A percentile compares a stretch with the other conserved stretches of the same genome.
phyloP scores from a whole-genome alignment of 37 sponge, comb jelly and placozoan species.

The Ephydatia muelleri region DNA sequence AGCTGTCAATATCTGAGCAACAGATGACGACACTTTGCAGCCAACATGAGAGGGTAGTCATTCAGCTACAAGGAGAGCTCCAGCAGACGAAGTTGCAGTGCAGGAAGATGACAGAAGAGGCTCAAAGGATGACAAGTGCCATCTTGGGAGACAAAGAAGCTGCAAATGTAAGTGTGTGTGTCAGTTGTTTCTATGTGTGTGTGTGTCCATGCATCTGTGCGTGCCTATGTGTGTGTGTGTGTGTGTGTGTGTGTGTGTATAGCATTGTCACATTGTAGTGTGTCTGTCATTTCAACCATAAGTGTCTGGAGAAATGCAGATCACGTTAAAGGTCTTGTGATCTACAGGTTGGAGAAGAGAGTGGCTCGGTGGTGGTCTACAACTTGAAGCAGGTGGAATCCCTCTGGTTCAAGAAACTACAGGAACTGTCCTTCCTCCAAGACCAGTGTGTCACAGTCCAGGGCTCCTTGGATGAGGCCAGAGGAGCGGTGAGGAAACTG shows the following conservation, averaged over 20 bases:
- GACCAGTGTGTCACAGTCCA: not conserved
- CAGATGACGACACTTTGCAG: not conserved
- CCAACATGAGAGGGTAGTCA: not conserved
- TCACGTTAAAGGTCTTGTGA: no score
- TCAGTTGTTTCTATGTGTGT: not conserved
- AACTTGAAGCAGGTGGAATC: slow-evolving; percentile 4
- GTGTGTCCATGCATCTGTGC: not conserved
- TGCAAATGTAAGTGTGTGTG: not conserved
- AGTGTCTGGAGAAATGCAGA: no score
- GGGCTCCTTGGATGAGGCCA: not conserved
- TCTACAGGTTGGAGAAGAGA: not conserved
- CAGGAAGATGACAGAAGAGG: not conserved
- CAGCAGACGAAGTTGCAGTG: slow-evolving; percentile 5
- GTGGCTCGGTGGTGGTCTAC: slow-evolving; percentile 8
- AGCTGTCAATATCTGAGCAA: not conserved
- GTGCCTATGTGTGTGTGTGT: not conserved
- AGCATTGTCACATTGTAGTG: not conserved
- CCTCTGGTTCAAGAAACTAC: not conserved
- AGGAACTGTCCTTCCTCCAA: not conserved
- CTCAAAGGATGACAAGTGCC: not conserved
- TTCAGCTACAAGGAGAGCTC: not conserved
- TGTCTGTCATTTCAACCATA: no score
- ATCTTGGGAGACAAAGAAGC: not conserved
- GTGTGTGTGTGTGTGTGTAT: not conserved
- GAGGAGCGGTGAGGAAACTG: not conserved